Base-by-base conservation (phyloP, 2,888 invertebrate genomes). In the Gryllus longicercus region DNA sequence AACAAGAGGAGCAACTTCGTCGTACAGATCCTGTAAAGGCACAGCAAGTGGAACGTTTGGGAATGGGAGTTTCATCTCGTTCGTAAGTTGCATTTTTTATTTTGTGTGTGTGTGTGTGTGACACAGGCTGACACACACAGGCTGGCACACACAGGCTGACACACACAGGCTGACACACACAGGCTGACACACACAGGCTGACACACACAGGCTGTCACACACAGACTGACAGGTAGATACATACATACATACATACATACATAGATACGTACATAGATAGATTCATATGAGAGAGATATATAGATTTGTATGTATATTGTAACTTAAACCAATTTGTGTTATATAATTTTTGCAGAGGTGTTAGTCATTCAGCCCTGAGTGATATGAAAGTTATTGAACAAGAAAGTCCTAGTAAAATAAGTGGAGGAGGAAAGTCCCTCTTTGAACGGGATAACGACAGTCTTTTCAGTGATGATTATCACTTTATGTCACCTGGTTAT, bases 371-470 rank as follows among this genome's bases (percentile, higher is more conserved):
- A 16, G 96, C 96, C 16, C 86, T 95, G 80, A 93, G 92, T 80
- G 97, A 96, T 87, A 98, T 98, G 97, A 92, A 94, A 85, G 91
- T 91, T 38, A 96, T 99, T 85, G 94, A 96, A 86, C 98, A 98
- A 88, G 94, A 96, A 86, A 91, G 90, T 84, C 87, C 90, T 12
- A 87, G 88, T 50, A 85, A 86, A 78, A 85, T 87, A 12, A 86
- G 87, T 38, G 49, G 23, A 16, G 85, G 86, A 21, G 86, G 87
- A 79, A 88, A 85, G 84, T 87, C 84, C 86, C 87, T 85, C 86
- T 84, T 84, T 51, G 85, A 85, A 50, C 83, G 87, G 80, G 84
- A 85, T 0, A 86, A 87, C 78, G 85, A 85, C 80, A 86, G 86
- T 80, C 90, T 90, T 81, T 90, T 89, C 84, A 90, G 88, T 83